Conservation (phyloP, 2,797 vertebrate species). For the Ispidina lecontei region DNA sequence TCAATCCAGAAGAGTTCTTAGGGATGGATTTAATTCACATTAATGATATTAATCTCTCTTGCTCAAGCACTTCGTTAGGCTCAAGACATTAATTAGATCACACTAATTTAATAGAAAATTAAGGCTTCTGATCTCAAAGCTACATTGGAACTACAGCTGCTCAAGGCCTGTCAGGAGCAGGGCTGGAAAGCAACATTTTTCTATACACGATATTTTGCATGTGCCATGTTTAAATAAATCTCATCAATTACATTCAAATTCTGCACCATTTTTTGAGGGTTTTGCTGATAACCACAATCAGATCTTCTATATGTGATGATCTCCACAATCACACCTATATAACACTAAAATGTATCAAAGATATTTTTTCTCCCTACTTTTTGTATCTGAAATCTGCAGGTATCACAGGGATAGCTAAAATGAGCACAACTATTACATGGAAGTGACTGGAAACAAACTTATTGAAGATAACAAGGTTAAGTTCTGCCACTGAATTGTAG, state of each 20-base stretch:
- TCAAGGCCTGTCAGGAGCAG: neutral
- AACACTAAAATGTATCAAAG: neutral
- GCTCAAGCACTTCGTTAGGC: neutral
- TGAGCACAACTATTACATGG: neutral
- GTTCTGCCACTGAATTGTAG: neutral
- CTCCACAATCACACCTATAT: neutral
- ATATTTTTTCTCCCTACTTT: neutral
- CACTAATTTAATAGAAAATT: constrained; percentile 47
- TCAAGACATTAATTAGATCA: constrained; percentile 15
- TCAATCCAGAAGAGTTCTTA: neutral
- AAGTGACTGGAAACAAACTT: neutral
- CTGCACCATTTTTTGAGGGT: neutral
- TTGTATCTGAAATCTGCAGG: neutral
- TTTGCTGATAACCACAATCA: neutral
- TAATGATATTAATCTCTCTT: neutral
- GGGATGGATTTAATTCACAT: neutral
- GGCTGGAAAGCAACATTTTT: constrained; percentile 23
- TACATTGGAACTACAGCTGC: constrained; percentile 26
- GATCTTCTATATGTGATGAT: neutral
- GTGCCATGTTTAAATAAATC: neutral
- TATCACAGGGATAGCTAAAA: neutral
- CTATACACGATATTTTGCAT: neutral
- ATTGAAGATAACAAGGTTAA: accelerated
- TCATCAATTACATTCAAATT: neutral
- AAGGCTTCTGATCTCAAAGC: constrained; percentile 59